These are phyloP conservation scores for Schizopygopsis malacanthus DNA, from an alignment of 2,797 vertebrate genomes.

Conservation along the genomic window DNA sequence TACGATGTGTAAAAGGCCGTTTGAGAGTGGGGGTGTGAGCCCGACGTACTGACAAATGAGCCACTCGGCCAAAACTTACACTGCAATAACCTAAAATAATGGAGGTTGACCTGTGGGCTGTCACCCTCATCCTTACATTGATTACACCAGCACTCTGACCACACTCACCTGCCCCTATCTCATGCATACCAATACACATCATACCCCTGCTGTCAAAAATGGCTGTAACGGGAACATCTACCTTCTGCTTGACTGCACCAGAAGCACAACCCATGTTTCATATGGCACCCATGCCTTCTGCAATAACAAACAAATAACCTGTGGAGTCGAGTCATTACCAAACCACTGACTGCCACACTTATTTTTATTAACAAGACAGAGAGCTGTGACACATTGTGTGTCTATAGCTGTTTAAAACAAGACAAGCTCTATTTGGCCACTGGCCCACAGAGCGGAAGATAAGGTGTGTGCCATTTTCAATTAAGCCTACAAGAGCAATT, in stretches of 20 bases:
- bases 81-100: constrained; percentile 65
- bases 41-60: constrained; percentile 62
- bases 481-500: constrained; percentile 21
- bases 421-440: constrained; percentile 24
- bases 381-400: background rate
- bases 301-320: constrained; percentile 13
- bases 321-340: constrained; percentile 13
- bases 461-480: constrained; percentile 42
- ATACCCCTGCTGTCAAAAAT: constrained; percentile 31
- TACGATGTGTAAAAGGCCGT: background rate
- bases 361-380: constrained; percentile 37
- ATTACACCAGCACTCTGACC: constrained; percentile 54
- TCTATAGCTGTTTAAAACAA: constrained; percentile 11
- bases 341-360: constrained; percentile 1
- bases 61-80: constrained; percentile 50
- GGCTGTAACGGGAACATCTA: constrained; percentile 26
- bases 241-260: constrained; percentile 19
- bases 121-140: constrained; percentile 61
- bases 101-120: constrained; percentile 60
- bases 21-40: constrained; percentile 1
- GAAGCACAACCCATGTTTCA: background rate
- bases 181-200: constrained; percentile 44
- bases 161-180: constrained; percentile 32
- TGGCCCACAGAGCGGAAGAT: constrained; percentile 29
- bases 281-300: background rate